Evolutionary conservation across 2,113 vertebrate species (phyloP), one percentile per base, ranked within the genome.

Genomic region (Lepisosteus oculatus): DNA sequence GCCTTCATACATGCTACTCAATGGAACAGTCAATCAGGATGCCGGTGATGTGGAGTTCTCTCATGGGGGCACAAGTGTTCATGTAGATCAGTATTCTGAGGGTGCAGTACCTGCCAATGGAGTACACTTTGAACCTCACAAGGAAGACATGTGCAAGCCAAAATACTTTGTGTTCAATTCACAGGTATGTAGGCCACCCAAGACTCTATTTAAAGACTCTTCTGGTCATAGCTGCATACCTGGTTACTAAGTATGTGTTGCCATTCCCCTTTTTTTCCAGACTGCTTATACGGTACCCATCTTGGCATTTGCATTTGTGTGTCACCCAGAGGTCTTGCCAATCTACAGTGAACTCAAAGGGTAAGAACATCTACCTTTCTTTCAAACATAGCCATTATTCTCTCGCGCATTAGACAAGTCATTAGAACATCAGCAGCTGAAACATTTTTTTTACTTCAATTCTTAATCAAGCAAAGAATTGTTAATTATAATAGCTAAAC

Each of bases 341-440:
- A 98, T 99, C 90, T 99, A 98, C 94, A 99, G 96, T 68, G 97
- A 99, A 87, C 94, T 99, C 42, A 99, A 95, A 94, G 93, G 96
- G 97, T 99, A 89, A 94, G 94, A 61, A 7, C 0, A 0, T 29
- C n/a, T 9, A 42, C 9, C 41, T 51, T 2, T 51, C 9, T 2
- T 51, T 51, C 29, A 29, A 29, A 29, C 29, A 29, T 29, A 29
- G 29, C 29, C 29, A 29, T 29, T 51, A 51, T 5, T 51, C 47
- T 51, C 47, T 1, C 9, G 0, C 9, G 2, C 9, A 9, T 51
- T 29, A 29, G 29, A 29, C 9, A 6, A 51, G 47, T 51, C 47
- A 51, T 51, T 51, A 9, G 0, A 51, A 51, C 47, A 51, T 51
- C 5, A 51, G 47, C 47, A 51, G 47, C 47, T 29, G 29, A 29